Conservation (phyloP, 2,888 invertebrate species). For the Drosophila colorata region DNA sequence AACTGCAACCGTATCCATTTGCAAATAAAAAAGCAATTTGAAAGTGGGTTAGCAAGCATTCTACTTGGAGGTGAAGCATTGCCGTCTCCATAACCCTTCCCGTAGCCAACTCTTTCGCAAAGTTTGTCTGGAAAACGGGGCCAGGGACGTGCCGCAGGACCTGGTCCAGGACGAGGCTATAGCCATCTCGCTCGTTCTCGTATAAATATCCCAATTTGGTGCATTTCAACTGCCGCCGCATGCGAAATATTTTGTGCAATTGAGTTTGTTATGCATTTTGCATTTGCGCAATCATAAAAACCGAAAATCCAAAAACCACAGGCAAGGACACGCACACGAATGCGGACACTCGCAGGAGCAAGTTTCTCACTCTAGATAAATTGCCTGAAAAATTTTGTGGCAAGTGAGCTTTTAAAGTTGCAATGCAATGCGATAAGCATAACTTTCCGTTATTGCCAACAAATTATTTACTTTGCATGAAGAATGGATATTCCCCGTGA, state of each 20-base stretch:
- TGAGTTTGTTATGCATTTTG: conserved; percentile 77
- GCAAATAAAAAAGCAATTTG: conserved; percentile 76
- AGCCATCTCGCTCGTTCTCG: conserved; percentile 22
- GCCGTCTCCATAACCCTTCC: neutral
- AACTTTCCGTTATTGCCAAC: conserved; percentile 66
- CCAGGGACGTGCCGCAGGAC: conserved; percentile 20
- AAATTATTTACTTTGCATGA: conserved; percentile 55
- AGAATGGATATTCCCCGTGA: conserved; percentile 19
- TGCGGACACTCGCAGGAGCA: conserved; percentile 50
- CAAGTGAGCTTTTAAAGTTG: conserved; percentile 61
- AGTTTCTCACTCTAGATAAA: conserved; percentile 59
- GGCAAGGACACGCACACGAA: conserved; percentile 57
- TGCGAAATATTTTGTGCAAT: conserved; percentile 70
- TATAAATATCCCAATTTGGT: conserved; percentile 72
- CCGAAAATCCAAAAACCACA: conserved; percentile 7
- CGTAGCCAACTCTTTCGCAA: conserved; percentile 3
- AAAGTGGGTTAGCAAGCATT: conserved; percentile 63
- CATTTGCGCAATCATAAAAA: conserved; percentile 70
- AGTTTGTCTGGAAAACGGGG: conserved; percentile 30
- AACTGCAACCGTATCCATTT: conserved; percentile 52
- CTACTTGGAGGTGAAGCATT: conserved; percentile 19
- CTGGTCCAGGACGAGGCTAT: conserved; percentile 46
- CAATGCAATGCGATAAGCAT: conserved; percentile 58
- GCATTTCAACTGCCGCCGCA: conserved; percentile 54
- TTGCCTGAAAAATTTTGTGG: conserved; percentile 59